Percentiles rank a stretch among this genome's conserved stretches.
Evolutionary conservation across 92 coral and sea anemone species (phyloP).

Genomic region (Palythoa grandiflora): DNA sequence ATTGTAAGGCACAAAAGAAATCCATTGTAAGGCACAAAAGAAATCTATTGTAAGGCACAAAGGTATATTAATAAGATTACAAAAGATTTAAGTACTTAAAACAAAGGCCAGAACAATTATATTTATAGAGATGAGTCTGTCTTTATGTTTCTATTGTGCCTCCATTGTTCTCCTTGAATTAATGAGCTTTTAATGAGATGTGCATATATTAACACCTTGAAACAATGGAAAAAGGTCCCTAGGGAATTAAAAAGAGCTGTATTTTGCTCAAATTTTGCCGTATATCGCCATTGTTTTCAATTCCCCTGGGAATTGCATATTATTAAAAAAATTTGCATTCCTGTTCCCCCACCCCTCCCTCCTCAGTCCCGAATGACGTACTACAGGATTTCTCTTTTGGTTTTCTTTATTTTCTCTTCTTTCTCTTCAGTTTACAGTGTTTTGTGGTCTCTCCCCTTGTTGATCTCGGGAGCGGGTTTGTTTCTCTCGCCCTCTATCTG

Average conservation of each 20-base stretch:
- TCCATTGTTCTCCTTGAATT: too few species aligned
- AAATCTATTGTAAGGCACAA: too few species aligned
- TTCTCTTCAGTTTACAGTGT: conserved; percentile 1
- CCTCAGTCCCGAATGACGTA: background rate
- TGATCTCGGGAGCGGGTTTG: background rate
- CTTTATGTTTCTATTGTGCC: too few species aligned
- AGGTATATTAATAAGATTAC: too few species aligned
- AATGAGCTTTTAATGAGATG: background rate
- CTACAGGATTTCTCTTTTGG: conserved; percentile 1
- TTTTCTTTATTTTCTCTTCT: background rate
- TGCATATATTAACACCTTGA: background rate
- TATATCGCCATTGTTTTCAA: background rate
- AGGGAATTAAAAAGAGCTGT: background rate
- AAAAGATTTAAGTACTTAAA: too few species aligned
- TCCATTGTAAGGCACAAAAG: too few species aligned
- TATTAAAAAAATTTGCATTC: background rate
- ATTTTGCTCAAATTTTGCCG: background rate
- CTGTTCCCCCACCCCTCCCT: background rate
- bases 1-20: too few species aligned
- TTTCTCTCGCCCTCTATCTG: background rate
- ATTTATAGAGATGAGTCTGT: too few species aligned
- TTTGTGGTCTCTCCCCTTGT: background rate
- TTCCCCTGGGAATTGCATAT: background rate
- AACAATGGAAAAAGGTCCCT: background rate
- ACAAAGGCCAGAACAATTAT: too few species aligned